A percentile compares a stretch with the other conserved stretches of the same genome.
phyloP scores from a whole-genome alignment of 2,113 vertebrate genomes.

The Scomber colias region DNA sequence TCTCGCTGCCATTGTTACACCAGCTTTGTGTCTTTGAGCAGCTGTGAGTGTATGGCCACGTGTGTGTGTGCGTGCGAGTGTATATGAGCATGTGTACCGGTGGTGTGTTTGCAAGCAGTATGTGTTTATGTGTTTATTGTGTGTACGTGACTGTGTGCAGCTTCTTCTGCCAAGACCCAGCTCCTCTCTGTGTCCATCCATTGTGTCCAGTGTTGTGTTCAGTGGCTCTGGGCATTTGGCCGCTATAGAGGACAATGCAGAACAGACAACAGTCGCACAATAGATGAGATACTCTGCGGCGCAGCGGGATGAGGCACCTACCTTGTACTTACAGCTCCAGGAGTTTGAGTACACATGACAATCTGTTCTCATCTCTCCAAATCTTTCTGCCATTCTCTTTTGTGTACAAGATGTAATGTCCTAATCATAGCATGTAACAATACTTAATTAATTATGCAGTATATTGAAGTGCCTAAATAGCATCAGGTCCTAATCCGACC shows the following conservation, averaged over 20 bases:
- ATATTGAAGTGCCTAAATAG: conserved; percentile 44
- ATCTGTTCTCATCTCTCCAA: conserved; percentile 35
- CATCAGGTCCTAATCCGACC: conserved; percentile 45
- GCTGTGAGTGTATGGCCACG: conserved; percentile 44
- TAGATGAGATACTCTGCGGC: conserved; percentile 56
- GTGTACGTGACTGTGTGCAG: conserved; percentile 28
- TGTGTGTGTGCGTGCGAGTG: conserved; percentile 28
- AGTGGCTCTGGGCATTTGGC: conserved; percentile 75
- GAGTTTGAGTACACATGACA: conserved; percentile 34
- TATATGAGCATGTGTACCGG: neutral
- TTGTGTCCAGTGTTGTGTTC: conserved; percentile 76
- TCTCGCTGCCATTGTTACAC: conserved; percentile 69
- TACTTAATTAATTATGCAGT: conserved; percentile 36
- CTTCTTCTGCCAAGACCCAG: conserved; percentile 66
- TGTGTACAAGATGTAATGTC: conserved; percentile 40
- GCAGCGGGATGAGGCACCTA: conserved; percentile 53
- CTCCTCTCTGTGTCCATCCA: conserved; percentile 69
- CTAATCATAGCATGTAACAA: conserved; percentile 39
- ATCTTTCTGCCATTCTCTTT: conserved; percentile 40
- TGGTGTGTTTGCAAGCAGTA: conserved; percentile 26
- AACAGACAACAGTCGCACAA: conserved; percentile 74
- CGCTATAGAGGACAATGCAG: conserved; percentile 71
- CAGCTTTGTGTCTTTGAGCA: conserved; percentile 75
- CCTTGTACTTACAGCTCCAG: conserved; percentile 56
- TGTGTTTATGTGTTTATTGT: conserved; percentile 44